A percentile compares a stretch with the other conserved stretches of the same genome.
These are phyloP conservation scores for Stichodactyla helianthus DNA, from an alignment of 64 coral and sea anemone species.

Conservation along the genomic window DNA sequence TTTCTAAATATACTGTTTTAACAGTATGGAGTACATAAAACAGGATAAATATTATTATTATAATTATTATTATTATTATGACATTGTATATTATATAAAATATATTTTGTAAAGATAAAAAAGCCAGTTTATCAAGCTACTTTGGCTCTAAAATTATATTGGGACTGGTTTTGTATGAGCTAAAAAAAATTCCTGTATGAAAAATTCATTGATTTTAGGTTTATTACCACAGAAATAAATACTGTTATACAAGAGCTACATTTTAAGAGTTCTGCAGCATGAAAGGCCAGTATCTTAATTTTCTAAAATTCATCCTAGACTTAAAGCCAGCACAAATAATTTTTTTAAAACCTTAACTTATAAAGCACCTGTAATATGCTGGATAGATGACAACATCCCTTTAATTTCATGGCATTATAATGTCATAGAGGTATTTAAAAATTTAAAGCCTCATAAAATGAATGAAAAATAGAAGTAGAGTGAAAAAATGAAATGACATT, in stretches of 20 bases:
- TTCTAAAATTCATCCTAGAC: background rate
- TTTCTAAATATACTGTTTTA: background rate
- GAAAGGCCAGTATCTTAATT: background rate
- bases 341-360: no score
- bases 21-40: conserved; percentile 10
- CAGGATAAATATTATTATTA: conserved; percentile 17
- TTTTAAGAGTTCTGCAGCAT: background rate
- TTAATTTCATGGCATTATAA: no score
- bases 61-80: background rate
- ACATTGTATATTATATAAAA: conserved; percentile 31
- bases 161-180: background rate
- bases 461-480: no score
- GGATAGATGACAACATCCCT: no score
- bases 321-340: no score
- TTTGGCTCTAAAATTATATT: conserved; percentile 13
- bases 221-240: background rate
- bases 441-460: no score
- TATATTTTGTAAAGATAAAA: conserved; percentile 29
- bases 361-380: no score
- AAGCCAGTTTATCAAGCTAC: background rate
- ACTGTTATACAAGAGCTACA: background rate
- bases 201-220: background rate
- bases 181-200: background rate
- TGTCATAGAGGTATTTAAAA: no score
- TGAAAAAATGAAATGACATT: background rate